phyloP scores from a whole-genome alignment of 2,797 vertebrate genomes.

The Pteropus rufus region DNA sequence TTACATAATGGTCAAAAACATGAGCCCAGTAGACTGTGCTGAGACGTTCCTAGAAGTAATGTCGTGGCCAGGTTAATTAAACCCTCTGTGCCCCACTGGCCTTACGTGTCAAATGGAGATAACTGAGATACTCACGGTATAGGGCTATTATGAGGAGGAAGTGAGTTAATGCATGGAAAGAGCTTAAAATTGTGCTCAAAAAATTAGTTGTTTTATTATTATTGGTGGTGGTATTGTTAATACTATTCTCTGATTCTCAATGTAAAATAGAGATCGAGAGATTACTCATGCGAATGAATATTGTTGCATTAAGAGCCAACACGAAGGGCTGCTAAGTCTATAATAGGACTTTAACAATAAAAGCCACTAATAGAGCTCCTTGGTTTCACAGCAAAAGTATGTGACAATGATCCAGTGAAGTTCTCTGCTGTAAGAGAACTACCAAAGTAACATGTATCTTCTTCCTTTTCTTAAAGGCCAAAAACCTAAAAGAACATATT shows the following conservation, averaged over 20 bases:
- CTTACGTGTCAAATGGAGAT: not conserved
- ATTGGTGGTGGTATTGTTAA: not conserved
- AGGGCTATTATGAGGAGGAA: not conserved
- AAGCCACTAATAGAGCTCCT: not conserved
- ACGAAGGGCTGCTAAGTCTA: not conserved
- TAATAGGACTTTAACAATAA: not conserved
- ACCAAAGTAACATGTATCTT: not conserved
- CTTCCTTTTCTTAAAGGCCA: not conserved
- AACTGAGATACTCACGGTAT: not conserved
- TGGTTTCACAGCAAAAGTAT: not conserved
- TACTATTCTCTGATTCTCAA: not conserved
- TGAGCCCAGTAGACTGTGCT: not conserved
- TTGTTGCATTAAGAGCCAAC: not conserved
- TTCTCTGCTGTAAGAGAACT: not conserved
- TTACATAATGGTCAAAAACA: not conserved
- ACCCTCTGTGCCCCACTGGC: not conserved
- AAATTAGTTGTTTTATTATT: not conserved
- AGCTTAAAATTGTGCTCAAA: not conserved
- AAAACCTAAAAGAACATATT: not conserved
- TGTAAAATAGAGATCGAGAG: not conserved
- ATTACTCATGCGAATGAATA: not conserved
- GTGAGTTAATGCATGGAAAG: not conserved
- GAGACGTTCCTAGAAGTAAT: not conserved
- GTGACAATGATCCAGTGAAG: not conserved
- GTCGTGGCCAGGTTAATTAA: not conserved